These are phyloP conservation scores for Hydractinia echinata DNA, from an alignment of 30 jellyfish, hydroid and myxozoan genomes.

Conservation along the genomic window DNA sequence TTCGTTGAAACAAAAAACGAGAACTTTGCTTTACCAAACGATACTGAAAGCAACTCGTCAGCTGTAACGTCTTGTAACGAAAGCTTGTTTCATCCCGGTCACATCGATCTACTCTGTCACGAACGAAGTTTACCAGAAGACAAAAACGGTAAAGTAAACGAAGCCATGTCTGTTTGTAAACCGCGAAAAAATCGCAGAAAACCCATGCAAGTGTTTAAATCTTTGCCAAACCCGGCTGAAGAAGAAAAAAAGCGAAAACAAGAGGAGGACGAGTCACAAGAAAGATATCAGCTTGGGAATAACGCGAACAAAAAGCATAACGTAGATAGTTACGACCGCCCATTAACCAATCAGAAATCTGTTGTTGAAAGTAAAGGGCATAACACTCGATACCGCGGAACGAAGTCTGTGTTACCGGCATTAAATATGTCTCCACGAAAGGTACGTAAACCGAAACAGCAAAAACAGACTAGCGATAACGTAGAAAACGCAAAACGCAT, in stretches of 20 bases:
- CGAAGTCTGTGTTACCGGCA: neutral
- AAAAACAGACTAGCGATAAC: too few relatives aligned
- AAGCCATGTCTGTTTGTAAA: neutral
- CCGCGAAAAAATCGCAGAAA: conserved; percentile 30
- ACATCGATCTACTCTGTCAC: conserved; percentile 28
- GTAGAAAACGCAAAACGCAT: too few relatives aligned
- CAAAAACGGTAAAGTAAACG: conserved; percentile 1
- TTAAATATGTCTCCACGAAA: conserved; percentile 7
- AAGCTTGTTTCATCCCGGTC: neutral
- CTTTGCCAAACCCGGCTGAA: conserved; percentile 39
- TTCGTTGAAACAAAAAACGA: too few relatives aligned
- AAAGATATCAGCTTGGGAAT: neutral
- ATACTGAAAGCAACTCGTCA: too few relatives aligned
- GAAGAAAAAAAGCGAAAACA: neutral
- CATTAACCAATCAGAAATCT: neutral
- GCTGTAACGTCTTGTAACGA: neutral
- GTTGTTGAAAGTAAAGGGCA: neutral
- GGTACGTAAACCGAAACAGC: neutral
- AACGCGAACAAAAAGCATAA: neutral
- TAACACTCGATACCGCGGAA: conserved; percentile 17
- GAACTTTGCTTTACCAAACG: too few relatives aligned
- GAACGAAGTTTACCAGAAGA: conserved; percentile 9
- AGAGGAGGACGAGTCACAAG: neutral
- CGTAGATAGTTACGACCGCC: neutral
- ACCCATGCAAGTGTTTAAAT: conserved; percentile 33